Evolutionary conservation across 2,113 vertebrate species (phyloP), one percentile per base, ranked within the genome.

Genomic region (Phoxinus phoxinus): DNA sequence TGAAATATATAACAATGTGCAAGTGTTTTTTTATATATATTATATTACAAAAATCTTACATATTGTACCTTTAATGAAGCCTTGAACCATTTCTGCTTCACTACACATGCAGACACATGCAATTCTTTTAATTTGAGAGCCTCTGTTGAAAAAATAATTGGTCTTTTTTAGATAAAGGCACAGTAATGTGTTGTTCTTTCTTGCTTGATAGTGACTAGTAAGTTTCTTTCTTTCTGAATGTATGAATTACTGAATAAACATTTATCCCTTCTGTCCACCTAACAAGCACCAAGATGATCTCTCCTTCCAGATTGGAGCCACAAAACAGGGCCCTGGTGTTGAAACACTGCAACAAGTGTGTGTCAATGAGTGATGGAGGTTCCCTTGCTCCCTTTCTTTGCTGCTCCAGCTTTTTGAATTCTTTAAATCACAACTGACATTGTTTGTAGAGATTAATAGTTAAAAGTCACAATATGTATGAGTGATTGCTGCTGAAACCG

Each of bases 351-450:
- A 48, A 67, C 46, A 48, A 48, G 61, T 65, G 17, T 44, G 19
- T 51, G 58, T 65, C 69, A 44, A 12, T 83, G n/a, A 72, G 63
- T 65, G 63, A 72, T 32, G 30, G 37, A 59, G 61, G 25, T n/a
- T 84, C 69, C 19, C 37, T 53, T 46, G 73, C 41, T 65, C 17
- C 3, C 44, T 30, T 76, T 48, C 59, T 51, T 32, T 9, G 59
- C 53, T 5, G 46, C 83, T 81, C 17, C 78, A 81, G n/a, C 3
- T 17, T 44, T 65, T 82, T 71, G 44, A 27, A 73, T 4, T 84
- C 56, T 84, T 84, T 84, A 65, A 65, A 84, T 84, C 72, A 84
- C 73, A 76, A 65, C 41, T 65, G 83, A 84, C 71, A 84, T 63
- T 84, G 72, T 63, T 84, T 77, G 30, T 41, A 27, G 67, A 84